A percentile compares a stretch with the other conserved stretches of the same genome.
Conservation (phyloP, 2,113 vertebrate genomes). For the Henicopernis longicauda region DNA sequence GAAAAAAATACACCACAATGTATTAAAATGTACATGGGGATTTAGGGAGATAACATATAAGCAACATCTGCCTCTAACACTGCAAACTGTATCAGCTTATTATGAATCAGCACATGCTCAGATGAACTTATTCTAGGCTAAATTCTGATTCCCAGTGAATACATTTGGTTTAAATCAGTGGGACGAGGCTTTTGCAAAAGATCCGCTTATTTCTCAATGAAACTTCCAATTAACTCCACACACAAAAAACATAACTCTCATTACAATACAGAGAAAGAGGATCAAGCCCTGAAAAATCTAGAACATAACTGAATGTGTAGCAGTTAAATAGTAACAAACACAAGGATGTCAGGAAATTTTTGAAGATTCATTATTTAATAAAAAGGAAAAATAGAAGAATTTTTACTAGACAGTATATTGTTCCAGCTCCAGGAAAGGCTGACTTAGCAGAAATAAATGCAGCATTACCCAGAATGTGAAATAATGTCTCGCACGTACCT, state of each 20-base stretch:
- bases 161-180: background rate
- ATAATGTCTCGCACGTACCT: background rate
- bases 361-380: background rate
- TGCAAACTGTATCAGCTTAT: background rate
- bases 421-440: background rate
- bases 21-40: background rate
- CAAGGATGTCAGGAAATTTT: background rate
- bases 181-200: background rate
- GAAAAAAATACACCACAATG: background rate
- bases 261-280: background rate
- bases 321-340: background rate
- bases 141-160: background rate
- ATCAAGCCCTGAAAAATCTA: background rate
- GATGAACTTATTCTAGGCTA: background rate
- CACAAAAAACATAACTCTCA: fast-evolving
- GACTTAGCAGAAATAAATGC: background rate
- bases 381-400: background rate
- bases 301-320: background rate
- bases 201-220: background rate
- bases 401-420: background rate
- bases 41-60: background rate
- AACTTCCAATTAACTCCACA: background rate
- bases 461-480: background rate
- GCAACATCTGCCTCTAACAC: background rate
- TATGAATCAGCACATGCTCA: background rate